Base-by-base conservation (phyloP, 1,140 invertebrate genomes). In the Paralvinella palmiformis region DNA sequence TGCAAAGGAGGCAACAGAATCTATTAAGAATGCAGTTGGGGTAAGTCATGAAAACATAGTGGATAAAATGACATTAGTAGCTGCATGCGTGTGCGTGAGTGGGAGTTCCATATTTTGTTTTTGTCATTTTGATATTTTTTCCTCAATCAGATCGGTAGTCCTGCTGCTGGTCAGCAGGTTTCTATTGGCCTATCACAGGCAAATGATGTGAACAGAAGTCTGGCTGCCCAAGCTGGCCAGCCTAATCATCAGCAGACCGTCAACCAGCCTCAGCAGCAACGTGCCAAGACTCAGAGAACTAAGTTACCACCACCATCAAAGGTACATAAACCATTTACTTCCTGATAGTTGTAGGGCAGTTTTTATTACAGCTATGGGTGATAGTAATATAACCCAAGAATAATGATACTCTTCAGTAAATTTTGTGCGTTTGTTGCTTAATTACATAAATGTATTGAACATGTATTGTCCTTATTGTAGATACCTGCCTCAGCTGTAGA, bases 401-500 rank as follows among this genome's bases (percentile, higher is more conserved):
- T n/a, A n/a, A n/a, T n/a, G n/a, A n/a, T n/a, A n/a, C n/a, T n/a
- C n/a, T n/a, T n/a, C n/a, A n/a, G n/a, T n/a, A n/a, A n/a, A n/a
- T n/a, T n/a, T n/a, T n/a, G n/a, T n/a, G n/a, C n/a, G 1, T 36
- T 41, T 27, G 15, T 24, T 20, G n/a, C 53, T 20, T 55, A 59
- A 20, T 3, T 35, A 31, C 3, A 20, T 35, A 27, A n/a, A 35
- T 20, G 20, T 59, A n/a, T 20, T 7, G n/a, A 20, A 59, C n/a
- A 37, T 35, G 17, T 41, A 31, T 20, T 36, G 20, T 68, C 57
- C 72, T 65, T 69, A 29, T 77, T 79, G 22, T 72, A 90, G 87
- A 96, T 97, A 71, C 94, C 93, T 36, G 86, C 91, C 20, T 91
- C 87, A 64, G 94, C 93, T 52, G 94, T 97, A 32, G 93, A 96